Conservation (phyloP, 2,797 vertebrate species). For the Scolopax bukidnonensis region DNA sequence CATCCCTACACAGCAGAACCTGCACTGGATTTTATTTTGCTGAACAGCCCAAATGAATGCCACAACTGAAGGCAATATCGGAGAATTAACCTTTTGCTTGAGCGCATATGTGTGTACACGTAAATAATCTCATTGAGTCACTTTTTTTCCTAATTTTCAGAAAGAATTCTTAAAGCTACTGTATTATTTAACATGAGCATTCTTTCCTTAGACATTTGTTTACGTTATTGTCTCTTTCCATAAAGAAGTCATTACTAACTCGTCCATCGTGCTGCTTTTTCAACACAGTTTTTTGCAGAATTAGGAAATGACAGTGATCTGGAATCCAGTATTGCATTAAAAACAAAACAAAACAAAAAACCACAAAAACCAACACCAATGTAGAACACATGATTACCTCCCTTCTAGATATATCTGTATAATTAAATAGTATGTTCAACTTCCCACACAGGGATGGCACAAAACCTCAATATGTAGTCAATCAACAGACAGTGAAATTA, state of each 20-base stretch:
- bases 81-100: neutral
- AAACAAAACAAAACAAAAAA: neutral
- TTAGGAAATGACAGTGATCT: neutral
- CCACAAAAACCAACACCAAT: neutral
- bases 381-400: neutral
- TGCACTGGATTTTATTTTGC: neutral
- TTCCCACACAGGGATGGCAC: neutral
- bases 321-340: neutral
- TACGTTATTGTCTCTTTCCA: neutral
- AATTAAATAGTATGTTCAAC: neutral
- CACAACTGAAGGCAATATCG: neutral
- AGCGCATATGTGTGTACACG: rapidly evolving
- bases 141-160: neutral
- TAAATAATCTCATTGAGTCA: neutral
- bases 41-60: neutral
- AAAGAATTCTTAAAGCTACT: neutral
- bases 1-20: neutral
- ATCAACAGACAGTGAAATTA: neutral
- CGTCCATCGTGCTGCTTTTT: neutral
- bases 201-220: neutral
- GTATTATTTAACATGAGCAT: neutral
- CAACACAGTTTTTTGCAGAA: neutral
- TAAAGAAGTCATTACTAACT: neutral
- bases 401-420: neutral
- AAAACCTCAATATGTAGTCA: neutral